Evolutionary conservation across 2,797 vertebrate species (phyloP).

Genomic region (Diglossa cyanea): DNA sequence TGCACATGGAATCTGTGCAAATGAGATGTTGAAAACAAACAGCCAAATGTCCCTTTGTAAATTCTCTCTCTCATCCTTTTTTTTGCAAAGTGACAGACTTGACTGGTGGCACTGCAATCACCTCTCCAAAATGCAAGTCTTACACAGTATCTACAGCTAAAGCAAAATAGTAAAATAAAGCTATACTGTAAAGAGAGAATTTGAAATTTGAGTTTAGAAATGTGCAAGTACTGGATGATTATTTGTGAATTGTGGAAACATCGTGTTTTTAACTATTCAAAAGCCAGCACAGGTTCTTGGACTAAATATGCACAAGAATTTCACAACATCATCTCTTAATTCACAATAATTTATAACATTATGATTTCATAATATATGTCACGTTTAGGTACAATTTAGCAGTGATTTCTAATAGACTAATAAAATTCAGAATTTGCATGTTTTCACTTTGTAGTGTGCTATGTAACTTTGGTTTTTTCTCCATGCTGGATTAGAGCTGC

Average conservation of each 20-base stretch:
- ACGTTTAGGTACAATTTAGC: not conserved
- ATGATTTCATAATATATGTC: not conserved
- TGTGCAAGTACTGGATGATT: not conserved
- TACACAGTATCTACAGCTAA: not conserved
- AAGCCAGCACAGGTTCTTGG: not conserved
- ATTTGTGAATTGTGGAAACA: not conserved
- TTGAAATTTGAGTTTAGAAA: not conserved
- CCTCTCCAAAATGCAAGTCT: not conserved
- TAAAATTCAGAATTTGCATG: not conserved
- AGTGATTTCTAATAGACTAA: not conserved
- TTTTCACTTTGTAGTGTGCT: not conserved
- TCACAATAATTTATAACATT: not conserved
- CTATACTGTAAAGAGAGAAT: not conserved
- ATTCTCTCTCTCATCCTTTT: not conserved
- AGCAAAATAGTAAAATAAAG: not conserved
- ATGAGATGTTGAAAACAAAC: not conserved
- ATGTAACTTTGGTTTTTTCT: not conserved
- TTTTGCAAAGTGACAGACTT: not conserved
- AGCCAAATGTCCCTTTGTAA: not conserved
- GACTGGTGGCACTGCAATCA: not conserved
- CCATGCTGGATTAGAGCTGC: conserved; percentile 17
- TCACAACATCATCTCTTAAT: not conserved
- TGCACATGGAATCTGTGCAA: not conserved
- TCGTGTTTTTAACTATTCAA: not conserved
- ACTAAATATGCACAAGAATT: not conserved